Evolutionary conservation across 2,797 vertebrate genomes (phyloP).

Genomic region (Spea hammondii): DNA sequence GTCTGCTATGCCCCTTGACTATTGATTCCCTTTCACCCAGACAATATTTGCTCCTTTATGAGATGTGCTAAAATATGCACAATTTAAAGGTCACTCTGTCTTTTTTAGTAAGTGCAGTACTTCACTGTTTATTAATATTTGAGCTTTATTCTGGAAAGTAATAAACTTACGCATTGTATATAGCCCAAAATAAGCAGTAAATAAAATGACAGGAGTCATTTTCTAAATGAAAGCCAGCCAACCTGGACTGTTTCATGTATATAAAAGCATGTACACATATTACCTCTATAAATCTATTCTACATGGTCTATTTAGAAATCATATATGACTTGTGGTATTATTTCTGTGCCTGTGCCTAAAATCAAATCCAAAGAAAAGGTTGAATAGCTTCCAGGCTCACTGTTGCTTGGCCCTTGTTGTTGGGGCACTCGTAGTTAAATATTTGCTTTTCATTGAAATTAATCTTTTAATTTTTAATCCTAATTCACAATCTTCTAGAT

Average conservation of each 20-base stretch:
- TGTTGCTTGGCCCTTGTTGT: no score
- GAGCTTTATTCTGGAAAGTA: slow-evolving; percentile 10
- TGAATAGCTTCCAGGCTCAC: no score
- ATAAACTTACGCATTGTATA: slow-evolving; percentile 17
- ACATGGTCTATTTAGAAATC: not conserved
- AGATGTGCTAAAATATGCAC: slow-evolving; percentile 32
- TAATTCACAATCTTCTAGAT: no score
- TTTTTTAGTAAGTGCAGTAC: slow-evolving; percentile 25
- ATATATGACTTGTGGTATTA: no score
- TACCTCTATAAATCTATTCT: slow-evolving; percentile 23
- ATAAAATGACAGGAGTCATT: not conserved
- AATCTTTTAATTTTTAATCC: no score
- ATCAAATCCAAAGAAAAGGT: no score
- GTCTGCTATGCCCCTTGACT: slow-evolving; percentile 23
- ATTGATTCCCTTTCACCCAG: slow-evolving; percentile 29
- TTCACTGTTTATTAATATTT: slow-evolving; percentile 28
- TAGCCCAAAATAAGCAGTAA: slow-evolving; percentile 2
- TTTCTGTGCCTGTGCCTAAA: no score
- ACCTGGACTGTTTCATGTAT: slow-evolving; percentile 30
- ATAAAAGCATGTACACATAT: slow-evolving; percentile 24
- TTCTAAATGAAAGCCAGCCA: slow-evolving; percentile 25
- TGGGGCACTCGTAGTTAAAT: no score
- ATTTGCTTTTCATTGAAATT: no score
- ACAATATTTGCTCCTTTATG: slow-evolving; percentile 34
- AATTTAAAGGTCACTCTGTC: slow-evolving; percentile 45